Base-by-base conservation (phyloP, 2,888 invertebrate genomes). In the Timema cristinae region DNA sequence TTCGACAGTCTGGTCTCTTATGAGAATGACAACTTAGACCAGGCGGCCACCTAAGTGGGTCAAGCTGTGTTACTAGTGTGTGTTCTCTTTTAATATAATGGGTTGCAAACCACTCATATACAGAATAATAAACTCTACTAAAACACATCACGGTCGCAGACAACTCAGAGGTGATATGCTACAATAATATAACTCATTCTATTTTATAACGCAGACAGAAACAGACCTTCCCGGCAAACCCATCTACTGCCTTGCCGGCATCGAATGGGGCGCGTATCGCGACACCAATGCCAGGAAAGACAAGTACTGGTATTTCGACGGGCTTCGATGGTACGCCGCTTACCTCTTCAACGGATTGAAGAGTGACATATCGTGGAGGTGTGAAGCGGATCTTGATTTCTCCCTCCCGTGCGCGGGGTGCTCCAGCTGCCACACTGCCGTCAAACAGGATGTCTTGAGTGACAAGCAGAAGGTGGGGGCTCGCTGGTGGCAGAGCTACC, bases 301-400 rank as follows among this genome's bases (percentile, higher is more conserved):
- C 76, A 93, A 91, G 82, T 96, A 96, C 81, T 97, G 97, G 95
- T 91, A 94, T 78, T 91, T 91, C 82, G 95, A 95, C 5, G 85
- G 88, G 0, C 82, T 95, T 0, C 88, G 91, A 79, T 89, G 91
- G 73, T 91, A 92, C 79, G 90, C 88, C 32, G 87, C 95, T 2
- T 93, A 90, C 78, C 79, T 96, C 68, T 89, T 94, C 76, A 90
- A 89, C 77, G 91, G 91, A 11, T 88, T 88, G 76, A 75, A 76
- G 67, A 83, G 83, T 70, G 86, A 85, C 73, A 78, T 92, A 2
- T 87, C 86, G 59, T 91, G 92, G 90, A 85, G 89, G 73, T 90
- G 91, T 78, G 84, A 87, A 79, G 93, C 91, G 0, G 83, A 86
- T 8, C 80, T 96, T n/a, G 86, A 86, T 73, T 96, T 91, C 80